Evolutionary conservation across 2,888 invertebrate species (phyloP).

Genomic region (Gandaritis pyraliata): DNA sequence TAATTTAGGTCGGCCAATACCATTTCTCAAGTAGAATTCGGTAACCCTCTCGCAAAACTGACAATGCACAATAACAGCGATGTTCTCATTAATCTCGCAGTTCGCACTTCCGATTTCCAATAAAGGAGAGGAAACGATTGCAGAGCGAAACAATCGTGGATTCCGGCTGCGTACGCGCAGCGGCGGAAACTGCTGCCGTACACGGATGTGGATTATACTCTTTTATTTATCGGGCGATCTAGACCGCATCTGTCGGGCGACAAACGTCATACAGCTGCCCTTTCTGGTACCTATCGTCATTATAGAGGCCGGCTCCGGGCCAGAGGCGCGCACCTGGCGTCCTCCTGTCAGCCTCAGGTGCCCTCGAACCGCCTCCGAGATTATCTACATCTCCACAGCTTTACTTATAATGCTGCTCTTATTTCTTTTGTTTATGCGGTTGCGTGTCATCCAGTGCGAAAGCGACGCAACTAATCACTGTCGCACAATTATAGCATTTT

Average conservation of each 20-base stretch:
- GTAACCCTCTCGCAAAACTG: slow-evolving; percentile 19
- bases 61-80: slow-evolving; percentile 20
- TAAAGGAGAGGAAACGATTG: slow-evolving; percentile 77
- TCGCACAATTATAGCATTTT: slow-evolving; percentile 65
- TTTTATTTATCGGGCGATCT: slow-evolving; percentile 78
- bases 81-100: slow-evolving; percentile 58
- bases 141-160: slow-evolving; percentile 74
- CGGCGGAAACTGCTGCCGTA: slow-evolving; percentile 75
- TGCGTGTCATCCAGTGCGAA: slow-evolving; percentile 67
- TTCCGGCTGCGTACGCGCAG: slow-evolving; percentile 71
- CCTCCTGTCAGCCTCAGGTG: slow-evolving; percentile 66
- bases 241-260: slow-evolving; percentile 80
- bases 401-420: slow-evolving; percentile 32
- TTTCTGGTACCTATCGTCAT: slow-evolving; percentile 64
- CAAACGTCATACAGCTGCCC: slow-evolving; percentile 75
- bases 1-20: slow-evolving; percentile 44
- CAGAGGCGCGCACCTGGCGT: slow-evolving; percentile 74
- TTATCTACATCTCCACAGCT: slow-evolving; percentile 44
- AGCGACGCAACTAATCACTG: slow-evolving; percentile 65
- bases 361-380: slow-evolving; percentile 37
- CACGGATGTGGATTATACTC: slow-evolving; percentile 76
- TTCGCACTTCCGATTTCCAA: slow-evolving; percentile 72
- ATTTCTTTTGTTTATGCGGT: slow-evolving; percentile 48
- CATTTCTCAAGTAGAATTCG: slow-evolving; percentile 29
- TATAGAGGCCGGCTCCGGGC: slow-evolving; percentile 57